Evolutionary conservation across 2,797 vertebrate genomes (phyloP), one percentile per base, ranked within the genome.

Genomic region (Anabacerthia variegaticeps): DNA sequence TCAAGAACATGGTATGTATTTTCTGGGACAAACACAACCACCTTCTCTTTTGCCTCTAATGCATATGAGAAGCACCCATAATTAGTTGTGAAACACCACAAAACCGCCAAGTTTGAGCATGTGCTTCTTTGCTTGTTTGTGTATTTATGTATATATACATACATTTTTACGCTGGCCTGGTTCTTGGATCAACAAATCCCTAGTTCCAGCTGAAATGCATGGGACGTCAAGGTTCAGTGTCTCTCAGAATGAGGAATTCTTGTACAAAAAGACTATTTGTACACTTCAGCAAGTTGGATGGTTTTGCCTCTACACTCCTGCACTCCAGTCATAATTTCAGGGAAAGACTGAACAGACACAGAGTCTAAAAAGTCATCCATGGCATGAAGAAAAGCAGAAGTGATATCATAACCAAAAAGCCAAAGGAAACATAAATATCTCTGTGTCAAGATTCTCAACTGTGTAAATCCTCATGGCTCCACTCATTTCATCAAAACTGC

Each of bases 261-360:
- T 74, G 37, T 89, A 91, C 77, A 68, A 68, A 91, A 94, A 85
- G 68, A 83, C 52, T 19, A 48, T 92, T 84, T 85, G 27, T 75
- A 88, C 51, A 39, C 72, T 87, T 75, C 54, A 85, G 61, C 44
- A 73, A 81, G 32, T 85, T 67, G 46, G 49, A 63, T 58, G 37
- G 12, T 67, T 90, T 88, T 87, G 65, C 75, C 52, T 85, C 56
- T 46, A 65, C 65, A 91, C 30, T 85, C 24, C 14, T 68, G 36
- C 65, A 62, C 41, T 85, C 58, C 56, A 72, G 74, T 34, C 16
- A 51, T 77, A 61, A 94, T 85, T 94, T 92, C 81, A 92, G 49
- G 28, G 43, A 71, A 89, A 67, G 63, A 76, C n/a, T 75, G 73
- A 91, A 72, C 65, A 93, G 54, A 80, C 62, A 83, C 14, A 20